phyloP scores from a whole-genome alignment of 1,140 invertebrate species.

The Hydropsyche tenuis region DNA sequence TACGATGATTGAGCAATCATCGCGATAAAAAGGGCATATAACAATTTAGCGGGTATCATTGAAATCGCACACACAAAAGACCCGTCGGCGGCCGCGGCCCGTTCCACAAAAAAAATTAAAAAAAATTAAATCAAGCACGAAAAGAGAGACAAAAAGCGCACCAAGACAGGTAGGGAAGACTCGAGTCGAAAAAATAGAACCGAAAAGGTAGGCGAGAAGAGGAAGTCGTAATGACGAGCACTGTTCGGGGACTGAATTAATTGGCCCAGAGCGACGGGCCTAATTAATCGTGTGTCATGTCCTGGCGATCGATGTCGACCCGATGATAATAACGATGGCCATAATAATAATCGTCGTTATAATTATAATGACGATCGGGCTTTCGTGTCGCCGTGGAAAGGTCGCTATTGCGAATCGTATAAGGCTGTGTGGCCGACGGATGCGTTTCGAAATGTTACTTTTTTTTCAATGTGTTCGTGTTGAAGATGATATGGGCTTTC shows the following conservation, averaged over 20 bases:
- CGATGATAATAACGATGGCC: constrained; percentile 18
- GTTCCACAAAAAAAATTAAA: not conserved
- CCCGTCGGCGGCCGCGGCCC: not conserved
- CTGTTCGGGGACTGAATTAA: constrained; percentile 28
- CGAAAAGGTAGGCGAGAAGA: constrained; percentile 28
- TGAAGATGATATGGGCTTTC: too few relatives aligned
- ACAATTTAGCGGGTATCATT: too few relatives aligned
- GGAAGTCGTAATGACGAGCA: constrained; percentile 31
- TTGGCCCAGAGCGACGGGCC: not conserved
- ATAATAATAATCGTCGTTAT: not conserved
- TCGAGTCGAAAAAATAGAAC: constrained; percentile 5
- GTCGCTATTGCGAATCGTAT: too few relatives aligned
- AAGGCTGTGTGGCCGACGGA: too few relatives aligned
- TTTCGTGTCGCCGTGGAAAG: too few relatives aligned
- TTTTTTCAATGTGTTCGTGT: too few relatives aligned
- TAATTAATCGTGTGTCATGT: constrained; percentile 36
- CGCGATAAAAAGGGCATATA: too few relatives aligned
- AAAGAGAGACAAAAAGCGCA: not conserved
- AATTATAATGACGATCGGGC: too few relatives aligned
- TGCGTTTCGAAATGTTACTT: too few relatives aligned
- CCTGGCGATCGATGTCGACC: constrained; percentile 20
- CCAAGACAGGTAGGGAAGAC: constrained; percentile 10
- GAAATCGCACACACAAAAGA: not conserved
- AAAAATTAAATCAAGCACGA: not conserved
- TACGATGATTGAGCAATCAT: too few relatives aligned